phyloP scores from a whole-genome alignment of 2,888 invertebrate genomes.

The Eupithecia insigniata region DNA sequence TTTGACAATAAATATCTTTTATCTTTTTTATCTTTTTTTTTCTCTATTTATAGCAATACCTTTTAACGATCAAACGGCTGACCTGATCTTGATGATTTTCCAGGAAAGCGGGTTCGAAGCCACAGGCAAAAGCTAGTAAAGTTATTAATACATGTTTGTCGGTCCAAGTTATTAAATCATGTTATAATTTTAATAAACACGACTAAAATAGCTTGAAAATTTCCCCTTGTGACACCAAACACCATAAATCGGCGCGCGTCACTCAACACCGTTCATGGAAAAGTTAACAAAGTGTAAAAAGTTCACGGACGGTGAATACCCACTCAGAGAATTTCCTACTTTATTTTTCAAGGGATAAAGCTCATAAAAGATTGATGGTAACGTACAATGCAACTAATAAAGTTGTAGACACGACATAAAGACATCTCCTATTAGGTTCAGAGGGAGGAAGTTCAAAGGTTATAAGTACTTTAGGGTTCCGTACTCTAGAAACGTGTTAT shows the following conservation, averaged over 20 bases:
- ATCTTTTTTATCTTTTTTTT: too few relatives aligned
- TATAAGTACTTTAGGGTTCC: background rate
- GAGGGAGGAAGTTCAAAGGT: slow-evolving; percentile 2
- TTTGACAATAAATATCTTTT: too few relatives aligned
- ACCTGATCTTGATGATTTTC: background rate
- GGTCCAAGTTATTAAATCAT: background rate
- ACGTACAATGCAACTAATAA: slow-evolving; percentile 22
- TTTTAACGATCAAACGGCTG: background rate
- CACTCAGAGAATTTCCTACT: slow-evolving; percentile 3
- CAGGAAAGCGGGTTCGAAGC: background rate
- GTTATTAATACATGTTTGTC: background rate
- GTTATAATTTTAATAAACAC: background rate
- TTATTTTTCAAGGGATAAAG: slow-evolving; percentile 11
- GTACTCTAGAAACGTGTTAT: background rate
- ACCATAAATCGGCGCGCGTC: slow-evolving; percentile 34
- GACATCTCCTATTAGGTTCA: slow-evolving; percentile 11
- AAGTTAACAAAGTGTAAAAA: slow-evolving; percentile 40
- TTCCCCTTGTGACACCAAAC: slow-evolving; percentile 30
- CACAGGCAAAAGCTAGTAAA: background rate
- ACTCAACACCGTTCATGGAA: slow-evolving; percentile 38
- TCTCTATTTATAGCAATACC: too few relatives aligned
- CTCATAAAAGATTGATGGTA: background rate
- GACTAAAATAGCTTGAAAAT: slow-evolving; percentile 16
- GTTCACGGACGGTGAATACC: slow-evolving; percentile 32
- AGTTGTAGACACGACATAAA: slow-evolving; percentile 23